Percentiles rank a stretch among this genome's conserved stretches.
Evolutionary conservation across 1,140 invertebrate genomes (phyloP).

Genomic region (Rhopalosiphum padi): DNA sequence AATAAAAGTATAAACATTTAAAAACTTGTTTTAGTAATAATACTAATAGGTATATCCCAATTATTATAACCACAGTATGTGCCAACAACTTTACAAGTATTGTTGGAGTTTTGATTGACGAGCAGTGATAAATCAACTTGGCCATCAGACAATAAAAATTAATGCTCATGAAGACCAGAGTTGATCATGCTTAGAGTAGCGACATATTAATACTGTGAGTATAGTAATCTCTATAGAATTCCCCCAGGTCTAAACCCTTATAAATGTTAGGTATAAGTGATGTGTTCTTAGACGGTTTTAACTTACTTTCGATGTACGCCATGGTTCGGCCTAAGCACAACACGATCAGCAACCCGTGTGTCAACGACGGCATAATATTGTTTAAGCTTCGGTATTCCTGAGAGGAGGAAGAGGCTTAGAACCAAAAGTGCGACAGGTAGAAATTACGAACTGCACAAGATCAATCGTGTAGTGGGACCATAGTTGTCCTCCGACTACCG

Average conservation of each 20-base stretch:
- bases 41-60: background rate
- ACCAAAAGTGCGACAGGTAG: background rate
- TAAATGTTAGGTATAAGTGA: background rate
- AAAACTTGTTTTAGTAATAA: background rate
- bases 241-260: too few relatives aligned
- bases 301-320: constrained; percentile 27
- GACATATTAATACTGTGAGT: background rate
- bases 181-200: background rate
- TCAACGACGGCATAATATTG: background rate
- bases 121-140: background rate
- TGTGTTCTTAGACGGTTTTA: too few relatives aligned
- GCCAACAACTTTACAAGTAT: background rate
- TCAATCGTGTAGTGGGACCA: background rate
- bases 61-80: background rate
- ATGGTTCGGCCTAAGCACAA: background rate
- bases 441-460: background rate
- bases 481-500: background rate
- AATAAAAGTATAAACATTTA: background rate
- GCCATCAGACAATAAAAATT: background rate
- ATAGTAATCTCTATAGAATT: background rate
- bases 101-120: background rate
- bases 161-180: background rate
- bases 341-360: background rate
- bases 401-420: background rate
- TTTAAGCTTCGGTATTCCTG: background rate